Base-by-base conservation (phyloP, 1,140 invertebrate genomes). In the Meteorus sp. region DNA sequence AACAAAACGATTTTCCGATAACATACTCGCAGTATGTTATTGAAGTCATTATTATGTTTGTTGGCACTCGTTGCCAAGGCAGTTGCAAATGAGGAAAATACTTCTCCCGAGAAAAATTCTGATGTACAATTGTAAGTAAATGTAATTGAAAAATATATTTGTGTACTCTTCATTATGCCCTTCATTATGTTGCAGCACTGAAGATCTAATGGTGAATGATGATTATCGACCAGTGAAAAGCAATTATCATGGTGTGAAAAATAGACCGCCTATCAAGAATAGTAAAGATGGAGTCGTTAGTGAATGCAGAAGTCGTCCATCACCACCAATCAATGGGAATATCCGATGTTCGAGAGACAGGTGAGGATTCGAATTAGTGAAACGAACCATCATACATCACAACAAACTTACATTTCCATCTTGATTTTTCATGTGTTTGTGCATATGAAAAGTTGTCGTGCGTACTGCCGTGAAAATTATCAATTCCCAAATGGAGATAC, bases 401-500 rank as follows among this genome's bases (percentile, higher is more conserved):
- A 13, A 3, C n/a, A 39, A 3, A 9, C 7, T 33, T 15, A 54
- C 5, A 17, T 35, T 27, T 61, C 5, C 15, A 31, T 11, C 2
- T 13, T 35, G 17, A 45, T 33, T 60, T 54, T 31, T 20, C 4
- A 9, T 53, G 39, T 15, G 29, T 56, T n/a, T 29, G 8, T 48
- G 23, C 27, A 57, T 62, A n/a, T 50, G n/a, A 82, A 79, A 33
- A 77, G 80, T 8, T 89, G 88, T 63, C 75, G 70, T 8, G 83
- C 82, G 2, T 78, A 62, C 13, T 89, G 88, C 63, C 65, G 78
- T 1, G 48, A 71, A 5, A 77, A 80, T 33, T 84, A 87, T 64
- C 75, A 81, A 59, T 89, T 89, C 69, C 83, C 84, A 0, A 83
- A 85, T 68, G 85, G 85, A 11, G 73, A 79, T 15, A 74, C 55